These are phyloP conservation scores for Danaus chrysippus DNA, from an alignment of 2,888 invertebrate species.

Conservation along the genomic window DNA sequence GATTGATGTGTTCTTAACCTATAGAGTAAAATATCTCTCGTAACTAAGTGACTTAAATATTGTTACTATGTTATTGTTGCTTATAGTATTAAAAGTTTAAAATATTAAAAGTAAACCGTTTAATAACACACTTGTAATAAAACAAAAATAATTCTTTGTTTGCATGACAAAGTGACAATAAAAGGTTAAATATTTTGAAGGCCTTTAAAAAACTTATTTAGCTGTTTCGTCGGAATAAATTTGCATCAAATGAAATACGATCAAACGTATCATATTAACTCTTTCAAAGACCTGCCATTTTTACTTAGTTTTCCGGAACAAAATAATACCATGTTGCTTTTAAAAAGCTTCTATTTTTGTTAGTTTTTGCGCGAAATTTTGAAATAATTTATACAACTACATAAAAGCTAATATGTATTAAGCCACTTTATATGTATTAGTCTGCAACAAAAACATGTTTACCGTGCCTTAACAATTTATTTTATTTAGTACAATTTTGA, in stretches of 20 bases:
- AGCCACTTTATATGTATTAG: no score
- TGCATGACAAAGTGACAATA: not conserved
- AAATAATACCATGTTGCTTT: not conserved
- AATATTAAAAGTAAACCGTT: no score
- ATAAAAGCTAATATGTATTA: no score
- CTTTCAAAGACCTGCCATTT: conserved; percentile 2
- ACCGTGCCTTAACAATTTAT: not conserved
- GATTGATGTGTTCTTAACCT: no score
- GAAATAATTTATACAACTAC: no score
- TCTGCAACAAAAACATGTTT: not conserved
- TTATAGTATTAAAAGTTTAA: no score
- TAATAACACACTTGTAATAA: no score
- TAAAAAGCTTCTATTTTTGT: not conserved
- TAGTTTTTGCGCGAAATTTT: not conserved
- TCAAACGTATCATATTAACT: conserved; percentile 2
- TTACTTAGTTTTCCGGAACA: not conserved
- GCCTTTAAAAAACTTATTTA: conserved; percentile 1
- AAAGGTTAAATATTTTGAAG: not conserved
- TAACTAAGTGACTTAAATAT: no score
- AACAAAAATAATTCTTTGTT: not conserved
- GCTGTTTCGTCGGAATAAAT: conserved; percentile 4
- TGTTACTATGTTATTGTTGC: no score
- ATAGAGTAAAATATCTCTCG: no score
- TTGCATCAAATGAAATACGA: conserved; percentile 6
- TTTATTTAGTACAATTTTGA: not conserved